Conservation (phyloP, 2,888 invertebrate species). For the Pristionchus japonicus region DNA sequence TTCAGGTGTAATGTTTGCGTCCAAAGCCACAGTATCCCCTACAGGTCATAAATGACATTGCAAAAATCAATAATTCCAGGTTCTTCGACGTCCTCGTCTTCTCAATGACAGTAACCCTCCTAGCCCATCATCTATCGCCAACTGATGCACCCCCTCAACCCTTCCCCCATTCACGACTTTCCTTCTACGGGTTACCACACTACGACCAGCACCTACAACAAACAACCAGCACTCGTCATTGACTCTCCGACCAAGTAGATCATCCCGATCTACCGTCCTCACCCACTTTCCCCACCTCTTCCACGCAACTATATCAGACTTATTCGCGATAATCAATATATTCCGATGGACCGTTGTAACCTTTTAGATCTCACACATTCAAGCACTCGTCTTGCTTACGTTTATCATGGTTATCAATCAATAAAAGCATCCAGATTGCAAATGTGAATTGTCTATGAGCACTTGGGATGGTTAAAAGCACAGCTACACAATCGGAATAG, state of each 20-base stretch:
- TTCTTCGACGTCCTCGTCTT: not conserved
- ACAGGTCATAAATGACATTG: too few species aligned
- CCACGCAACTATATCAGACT: not conserved
- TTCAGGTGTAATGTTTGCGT: too few species aligned
- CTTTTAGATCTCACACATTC: slow-evolving; percentile 26
- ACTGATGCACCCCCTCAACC: not conserved
- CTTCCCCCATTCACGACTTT: not conserved
- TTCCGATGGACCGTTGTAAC: slow-evolving; percentile 36
- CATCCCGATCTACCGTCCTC: not conserved
- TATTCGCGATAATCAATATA: not conserved
- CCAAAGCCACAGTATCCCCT: too few species aligned
- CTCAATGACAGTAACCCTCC: not conserved
- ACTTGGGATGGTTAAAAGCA: not conserved
- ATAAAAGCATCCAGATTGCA: not conserved
- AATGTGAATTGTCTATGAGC: not conserved
- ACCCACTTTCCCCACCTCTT: not conserved
- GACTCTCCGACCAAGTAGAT: not conserved
- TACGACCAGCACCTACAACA: slow-evolving; percentile 2
- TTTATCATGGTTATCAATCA: slow-evolving; percentile 10
- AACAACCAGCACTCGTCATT: not conserved
- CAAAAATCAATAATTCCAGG: not conserved
- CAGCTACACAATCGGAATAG: not conserved
- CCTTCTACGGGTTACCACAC: not conserved
- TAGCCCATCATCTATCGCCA: not conserved
- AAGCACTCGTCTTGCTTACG: not conserved